phyloP scores from a whole-genome alignment of 1,140 invertebrate genomes.

The Drosophila guanche region DNA sequence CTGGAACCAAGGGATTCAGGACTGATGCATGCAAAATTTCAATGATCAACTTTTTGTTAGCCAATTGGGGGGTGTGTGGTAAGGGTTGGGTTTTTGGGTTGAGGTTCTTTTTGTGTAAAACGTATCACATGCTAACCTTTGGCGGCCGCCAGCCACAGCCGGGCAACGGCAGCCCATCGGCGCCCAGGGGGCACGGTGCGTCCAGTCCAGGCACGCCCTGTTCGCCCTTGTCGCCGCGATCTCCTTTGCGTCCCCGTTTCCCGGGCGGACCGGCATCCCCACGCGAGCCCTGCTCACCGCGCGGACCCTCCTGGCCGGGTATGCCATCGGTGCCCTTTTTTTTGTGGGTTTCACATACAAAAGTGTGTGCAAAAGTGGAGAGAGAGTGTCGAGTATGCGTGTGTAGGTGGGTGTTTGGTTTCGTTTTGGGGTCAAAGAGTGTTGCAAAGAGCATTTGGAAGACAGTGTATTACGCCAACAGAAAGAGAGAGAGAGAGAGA shows the following conservation, averaged over 20 bases:
- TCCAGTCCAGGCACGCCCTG: conserved; percentile 96
- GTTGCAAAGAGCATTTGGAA: conserved; percentile 37
- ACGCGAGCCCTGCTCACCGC: conserved; percentile 93
- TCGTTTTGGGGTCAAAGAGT: conserved; percentile 18
- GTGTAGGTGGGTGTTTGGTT: conserved; percentile 17
- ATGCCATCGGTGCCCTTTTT: conserved; percentile 95
- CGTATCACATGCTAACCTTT: conserved; percentile 86
- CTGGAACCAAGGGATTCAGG: neutral
- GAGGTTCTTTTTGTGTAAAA: conserved; percentile 18
- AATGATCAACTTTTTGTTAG: conserved; percentile 44
- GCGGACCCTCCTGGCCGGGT: conserved; percentile 92
- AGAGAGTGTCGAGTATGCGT: conserved; percentile 10
- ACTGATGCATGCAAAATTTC: conserved; percentile 57
- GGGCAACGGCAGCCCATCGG: conserved; percentile 95
- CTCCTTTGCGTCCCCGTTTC: conserved; percentile 94
- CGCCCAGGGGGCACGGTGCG: conserved; percentile 97
- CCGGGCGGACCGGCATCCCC: conserved; percentile 93
- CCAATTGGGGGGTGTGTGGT: conserved; percentile 27
- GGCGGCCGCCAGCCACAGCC: conserved; percentile 97
- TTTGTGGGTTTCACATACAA: neutral
- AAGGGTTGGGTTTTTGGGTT: neutral
- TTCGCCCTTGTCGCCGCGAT: conserved; percentile 95
- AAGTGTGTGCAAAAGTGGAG: conserved; percentile 16
- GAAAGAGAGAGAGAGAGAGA: too few species aligned
- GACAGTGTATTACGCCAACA: conserved; percentile 57